phyloP scores from a whole-genome alignment of 2,888 invertebrate genomes.

The Galerucella calmariensis region DNA sequence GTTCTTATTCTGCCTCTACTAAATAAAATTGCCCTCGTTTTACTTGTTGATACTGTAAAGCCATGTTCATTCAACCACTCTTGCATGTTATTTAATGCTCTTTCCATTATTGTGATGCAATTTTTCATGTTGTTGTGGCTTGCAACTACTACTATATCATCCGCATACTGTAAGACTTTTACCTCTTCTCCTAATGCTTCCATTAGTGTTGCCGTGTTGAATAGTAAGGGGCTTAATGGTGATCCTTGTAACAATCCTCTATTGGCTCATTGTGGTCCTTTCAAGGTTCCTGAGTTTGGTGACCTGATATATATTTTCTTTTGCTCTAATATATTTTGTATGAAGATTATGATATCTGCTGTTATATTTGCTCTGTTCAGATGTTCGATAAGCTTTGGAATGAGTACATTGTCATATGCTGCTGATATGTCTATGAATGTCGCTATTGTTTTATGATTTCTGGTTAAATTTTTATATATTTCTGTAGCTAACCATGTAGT shows the following conservation, averaged over 20 bases:
- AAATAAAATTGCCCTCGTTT: neutral
- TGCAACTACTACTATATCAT: too few relatives aligned
- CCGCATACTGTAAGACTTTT: neutral
- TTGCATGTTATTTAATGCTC: too few relatives aligned
- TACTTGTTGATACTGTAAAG: neutral
- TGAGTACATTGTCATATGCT: too few relatives aligned
- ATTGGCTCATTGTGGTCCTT: neutral
- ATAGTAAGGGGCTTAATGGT: neutral
- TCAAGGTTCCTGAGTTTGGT: neutral
- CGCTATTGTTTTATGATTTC: too few relatives aligned
- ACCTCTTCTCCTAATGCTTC: neutral
- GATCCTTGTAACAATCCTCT: neutral
- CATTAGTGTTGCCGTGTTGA: neutral
- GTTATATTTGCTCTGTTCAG: neutral
- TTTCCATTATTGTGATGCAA: too few relatives aligned
- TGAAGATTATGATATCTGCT: constrained; percentile 5
- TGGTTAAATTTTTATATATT: too few relatives aligned
- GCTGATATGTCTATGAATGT: too few relatives aligned
- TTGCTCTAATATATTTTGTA: neutral
- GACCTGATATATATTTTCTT: neutral
- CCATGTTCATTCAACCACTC: neutral
- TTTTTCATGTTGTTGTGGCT: too few relatives aligned
- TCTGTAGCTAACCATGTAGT: too few relatives aligned
- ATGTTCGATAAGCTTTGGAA: neutral
- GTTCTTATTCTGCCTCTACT: neutral